These are phyloP conservation scores for human (Homo sapiens) DNA, from an alignment of 2,113 vertebrate species.

Conservation along the genomic window DNA sequence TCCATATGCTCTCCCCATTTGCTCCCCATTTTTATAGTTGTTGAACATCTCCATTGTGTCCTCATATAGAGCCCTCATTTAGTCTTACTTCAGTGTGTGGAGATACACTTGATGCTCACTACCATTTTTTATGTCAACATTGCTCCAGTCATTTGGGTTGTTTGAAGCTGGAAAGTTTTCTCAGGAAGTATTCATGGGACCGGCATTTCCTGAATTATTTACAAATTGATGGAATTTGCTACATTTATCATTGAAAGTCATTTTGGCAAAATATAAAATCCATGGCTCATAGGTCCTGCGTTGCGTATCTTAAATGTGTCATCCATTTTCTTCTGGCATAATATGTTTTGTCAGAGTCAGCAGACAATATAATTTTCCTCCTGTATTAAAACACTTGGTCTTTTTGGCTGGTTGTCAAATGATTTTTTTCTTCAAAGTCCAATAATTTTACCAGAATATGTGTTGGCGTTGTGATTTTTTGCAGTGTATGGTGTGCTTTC, in stretches of 20 bases:
- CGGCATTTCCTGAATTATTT: constrained; percentile 13
- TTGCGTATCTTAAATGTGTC: constrained; percentile 28
- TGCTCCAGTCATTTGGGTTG: background rate
- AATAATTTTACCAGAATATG: constrained; percentile 4
- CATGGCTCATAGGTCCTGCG: background rate
- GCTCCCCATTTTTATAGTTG: background rate
- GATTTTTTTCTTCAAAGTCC: background rate
- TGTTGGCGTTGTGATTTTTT: background rate
- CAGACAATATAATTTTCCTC: constrained; percentile 17
- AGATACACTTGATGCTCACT: background rate
- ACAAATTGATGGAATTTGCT: background rate
- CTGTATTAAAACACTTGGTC: background rate
- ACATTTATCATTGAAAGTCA: constrained; percentile 31
- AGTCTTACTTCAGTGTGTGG: background rate
- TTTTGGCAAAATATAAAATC: constrained; percentile 37
- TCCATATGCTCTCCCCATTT: background rate
- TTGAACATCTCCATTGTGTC: background rate
- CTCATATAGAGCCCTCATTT: background rate
- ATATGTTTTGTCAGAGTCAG: background rate
- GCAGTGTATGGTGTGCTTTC: background rate
- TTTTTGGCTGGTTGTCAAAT: constrained; percentile 17
- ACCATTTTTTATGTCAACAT: background rate
- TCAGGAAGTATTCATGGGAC: background rate
- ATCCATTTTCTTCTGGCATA: constrained; percentile 50
- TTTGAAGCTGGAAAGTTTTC: constrained; percentile 26